Conservation (phyloP, 2,797 vertebrate species). For the Glyptemys insculpta region DNA sequence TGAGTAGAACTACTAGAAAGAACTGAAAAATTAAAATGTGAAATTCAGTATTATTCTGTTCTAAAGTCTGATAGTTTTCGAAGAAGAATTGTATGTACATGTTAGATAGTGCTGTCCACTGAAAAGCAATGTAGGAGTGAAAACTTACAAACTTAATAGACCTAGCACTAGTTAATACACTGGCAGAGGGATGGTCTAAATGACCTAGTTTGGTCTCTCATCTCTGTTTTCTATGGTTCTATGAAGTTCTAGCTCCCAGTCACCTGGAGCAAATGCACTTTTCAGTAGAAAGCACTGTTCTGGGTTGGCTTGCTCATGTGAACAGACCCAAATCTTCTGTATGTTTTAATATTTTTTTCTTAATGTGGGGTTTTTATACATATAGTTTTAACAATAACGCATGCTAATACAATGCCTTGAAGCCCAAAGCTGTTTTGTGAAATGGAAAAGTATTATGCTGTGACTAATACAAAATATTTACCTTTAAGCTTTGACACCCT, state of each 20-base stretch:
- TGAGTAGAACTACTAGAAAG: neutral
- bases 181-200: neutral
- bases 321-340: neutral
- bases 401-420: neutral
- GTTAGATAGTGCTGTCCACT: neutral
- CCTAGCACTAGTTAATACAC: neutral
- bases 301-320: neutral
- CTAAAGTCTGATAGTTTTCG: rapidly evolving
- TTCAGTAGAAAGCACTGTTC: neutral
- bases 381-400: neutral
- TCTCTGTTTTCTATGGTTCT: neutral
- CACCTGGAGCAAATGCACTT: neutral
- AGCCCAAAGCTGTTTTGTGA: constrained; percentile 21
- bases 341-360: neutral
- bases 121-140: neutral
- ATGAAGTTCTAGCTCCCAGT: neutral
- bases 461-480: neutral
- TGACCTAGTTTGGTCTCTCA: neutral
- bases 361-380: neutral
- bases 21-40: neutral
- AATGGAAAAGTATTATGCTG: neutral
- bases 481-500: neutral
- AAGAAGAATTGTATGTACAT: neutral
- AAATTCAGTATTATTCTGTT: constrained; percentile 23
- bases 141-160: neutral